Conservation (phyloP, 2,888 invertebrate genomes). For the Drosophila paramelanica region DNA sequence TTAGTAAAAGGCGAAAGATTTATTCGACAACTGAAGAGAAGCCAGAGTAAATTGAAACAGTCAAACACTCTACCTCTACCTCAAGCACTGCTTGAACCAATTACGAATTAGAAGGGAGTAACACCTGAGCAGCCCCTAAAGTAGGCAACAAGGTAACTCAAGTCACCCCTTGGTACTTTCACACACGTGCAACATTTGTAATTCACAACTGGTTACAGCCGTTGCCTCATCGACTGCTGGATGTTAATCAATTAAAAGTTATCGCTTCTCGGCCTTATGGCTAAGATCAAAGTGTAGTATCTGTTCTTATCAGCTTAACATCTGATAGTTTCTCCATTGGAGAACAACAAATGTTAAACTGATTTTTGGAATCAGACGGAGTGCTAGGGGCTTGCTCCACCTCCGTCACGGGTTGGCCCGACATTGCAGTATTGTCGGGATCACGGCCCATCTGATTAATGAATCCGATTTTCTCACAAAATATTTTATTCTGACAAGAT, state of each 20-base stretch:
- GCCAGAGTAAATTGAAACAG: slow-evolving; percentile 21
- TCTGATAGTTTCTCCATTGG: too few relatives aligned
- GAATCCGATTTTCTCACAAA: too few relatives aligned
- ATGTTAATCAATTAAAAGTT: fast-evolving
- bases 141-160: not conserved
- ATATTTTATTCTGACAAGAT: too few relatives aligned
- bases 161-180: not conserved
- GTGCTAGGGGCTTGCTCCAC: too few relatives aligned
- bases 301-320: slow-evolving; percentile 19
- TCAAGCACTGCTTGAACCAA: not conserved
- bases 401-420: too few relatives aligned
- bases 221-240: not conserved
- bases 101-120: slow-evolving; percentile 1
- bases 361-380: too few relatives aligned
- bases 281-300: slow-evolving; percentile 29
- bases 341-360: too few relatives aligned
- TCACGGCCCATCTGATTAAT: too few relatives aligned
- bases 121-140: not conserved
- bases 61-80: fast-evolving
- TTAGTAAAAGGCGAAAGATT: slow-evolving; percentile 48
- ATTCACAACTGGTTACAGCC: slow-evolving; percentile 1
- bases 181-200: not conserved
- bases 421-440: too few relatives aligned
- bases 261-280: slow-evolving; percentile 38
- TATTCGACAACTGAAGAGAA: slow-evolving; percentile 45